phyloP scores from a whole-genome alignment of 2,797 vertebrate genomes.

The Streptopelia turtur region DNA sequence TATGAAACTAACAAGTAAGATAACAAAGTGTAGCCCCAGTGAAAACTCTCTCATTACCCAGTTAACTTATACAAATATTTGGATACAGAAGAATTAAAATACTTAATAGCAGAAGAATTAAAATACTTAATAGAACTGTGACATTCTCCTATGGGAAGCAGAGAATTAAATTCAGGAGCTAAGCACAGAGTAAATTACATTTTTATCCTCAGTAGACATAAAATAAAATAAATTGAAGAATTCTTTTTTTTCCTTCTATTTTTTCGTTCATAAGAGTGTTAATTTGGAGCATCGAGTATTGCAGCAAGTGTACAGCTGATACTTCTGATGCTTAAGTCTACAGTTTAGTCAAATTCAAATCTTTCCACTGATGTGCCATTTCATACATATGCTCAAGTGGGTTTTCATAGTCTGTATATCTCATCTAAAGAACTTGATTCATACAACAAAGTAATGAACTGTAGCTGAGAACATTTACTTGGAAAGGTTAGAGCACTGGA shows the following conservation, averaged over 20 bases:
- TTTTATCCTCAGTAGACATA: background rate
- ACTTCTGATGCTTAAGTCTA: background rate
- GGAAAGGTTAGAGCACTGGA: background rate
- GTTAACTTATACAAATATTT: background rate
- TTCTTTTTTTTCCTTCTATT: background rate
- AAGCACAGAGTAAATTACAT: background rate
- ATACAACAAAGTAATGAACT: background rate
- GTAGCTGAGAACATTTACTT: background rate
- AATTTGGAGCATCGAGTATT: background rate
- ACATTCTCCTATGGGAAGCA: background rate
- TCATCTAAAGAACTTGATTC: background rate
- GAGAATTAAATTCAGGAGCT: background rate
- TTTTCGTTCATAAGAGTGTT: background rate
- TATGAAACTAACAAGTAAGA: background rate
- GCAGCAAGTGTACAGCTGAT: background rate
- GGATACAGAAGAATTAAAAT: background rate
- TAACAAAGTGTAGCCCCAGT: background rate
- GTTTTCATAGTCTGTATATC: background rate
- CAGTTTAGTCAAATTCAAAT: background rate
- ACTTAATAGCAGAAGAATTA: background rate
- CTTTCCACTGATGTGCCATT: background rate
- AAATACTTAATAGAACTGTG: background rate
- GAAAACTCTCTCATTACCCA: background rate
- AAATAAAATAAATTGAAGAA: background rate
- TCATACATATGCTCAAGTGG: background rate